Percentiles rank a stretch among this genome's conserved stretches.
Conservation (phyloP, 2,113 vertebrate genomes). For the Cisticola juncidis region DNA sequence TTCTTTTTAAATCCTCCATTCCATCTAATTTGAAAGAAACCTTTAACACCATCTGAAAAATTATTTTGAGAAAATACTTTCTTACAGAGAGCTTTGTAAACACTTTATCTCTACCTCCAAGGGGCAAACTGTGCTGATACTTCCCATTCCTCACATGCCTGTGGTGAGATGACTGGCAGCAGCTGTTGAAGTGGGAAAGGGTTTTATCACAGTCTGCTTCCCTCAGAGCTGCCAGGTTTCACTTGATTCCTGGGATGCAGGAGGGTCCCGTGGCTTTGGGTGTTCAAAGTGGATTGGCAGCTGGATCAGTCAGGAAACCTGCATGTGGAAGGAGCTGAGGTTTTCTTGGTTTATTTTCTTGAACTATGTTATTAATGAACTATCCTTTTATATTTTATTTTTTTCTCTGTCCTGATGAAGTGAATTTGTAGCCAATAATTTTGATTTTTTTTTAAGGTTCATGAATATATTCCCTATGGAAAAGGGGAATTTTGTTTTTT, state of each 20-base stretch:
- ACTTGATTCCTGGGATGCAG: background rate
- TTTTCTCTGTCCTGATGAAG: background rate
- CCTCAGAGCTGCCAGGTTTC: background rate
- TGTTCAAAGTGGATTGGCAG: fast-evolving
- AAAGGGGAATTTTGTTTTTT: background rate
- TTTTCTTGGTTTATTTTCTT: background rate
- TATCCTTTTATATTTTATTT: fast-evolving
- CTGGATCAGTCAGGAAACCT: background rate
- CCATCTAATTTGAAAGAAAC: background rate
- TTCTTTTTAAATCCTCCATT: background rate
- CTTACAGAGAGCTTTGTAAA: background rate
- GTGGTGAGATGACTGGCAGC: background rate
- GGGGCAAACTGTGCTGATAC: background rate
- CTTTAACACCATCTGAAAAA: background rate
- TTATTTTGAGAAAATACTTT: background rate
- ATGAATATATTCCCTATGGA: background rate
- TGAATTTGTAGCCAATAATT: background rate
- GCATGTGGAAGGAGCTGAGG: background rate
- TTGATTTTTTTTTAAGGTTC: background rate
- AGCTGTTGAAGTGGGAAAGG: background rate
- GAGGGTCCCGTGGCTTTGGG: fast-evolving
- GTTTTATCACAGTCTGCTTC: background rate
- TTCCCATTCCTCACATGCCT: background rate
- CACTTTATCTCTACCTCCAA: background rate
- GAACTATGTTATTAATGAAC: background rate